Base-by-base conservation (phyloP, 1,140 invertebrate species). In the Drosophila equinoxialis region DNA sequence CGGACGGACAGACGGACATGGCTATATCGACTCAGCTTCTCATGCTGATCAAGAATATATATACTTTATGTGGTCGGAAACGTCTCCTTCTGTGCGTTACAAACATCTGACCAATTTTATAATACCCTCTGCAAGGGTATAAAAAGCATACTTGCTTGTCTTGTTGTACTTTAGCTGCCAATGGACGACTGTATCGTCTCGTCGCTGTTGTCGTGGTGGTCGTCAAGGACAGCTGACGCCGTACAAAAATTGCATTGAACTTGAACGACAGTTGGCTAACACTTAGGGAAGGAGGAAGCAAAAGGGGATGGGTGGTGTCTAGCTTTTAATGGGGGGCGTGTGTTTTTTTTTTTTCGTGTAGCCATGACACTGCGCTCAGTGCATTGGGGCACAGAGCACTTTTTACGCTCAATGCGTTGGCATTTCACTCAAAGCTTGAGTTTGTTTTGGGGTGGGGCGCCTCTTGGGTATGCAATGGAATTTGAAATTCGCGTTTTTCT, bases 221-320 rank as follows among this genome's bases (percentile, higher is more conserved):
- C 54, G 68, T 82, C 83, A 86, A 86, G 83, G 83, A 65, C 83
- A 72, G 63, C 54, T 59, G 69, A 61, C 64, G 60, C 63, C 64
- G 76, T 57, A 66, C 61, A 23, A 63, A 60, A 60, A 81, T 81
- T 82, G 83, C 83, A 86, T 86, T 86, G 83, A 86, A 86, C 83
- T 86, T 86, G 83, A 86, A 87, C 83, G 35, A 51, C 72, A 79
- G 83, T 81, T 75, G 80, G 51, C 39, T 17, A 51, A 51, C 45
- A 51, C 20, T 8, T 11, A 8, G 6, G 0, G 8, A 7, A 23
- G 45, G 8, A 51, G 45, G 2, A 10, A 20, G 17, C 20, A 1
- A 23, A 4, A 14, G 45, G 17, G 17, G 3, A 39, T 3, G 37
- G 37, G 37, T 11, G 37, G 2, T 51, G 17, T 23, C 45, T 51